phyloP scores from a whole-genome alignment of 2,113 vertebrate genomes.

The Procavia capensis region DNA sequence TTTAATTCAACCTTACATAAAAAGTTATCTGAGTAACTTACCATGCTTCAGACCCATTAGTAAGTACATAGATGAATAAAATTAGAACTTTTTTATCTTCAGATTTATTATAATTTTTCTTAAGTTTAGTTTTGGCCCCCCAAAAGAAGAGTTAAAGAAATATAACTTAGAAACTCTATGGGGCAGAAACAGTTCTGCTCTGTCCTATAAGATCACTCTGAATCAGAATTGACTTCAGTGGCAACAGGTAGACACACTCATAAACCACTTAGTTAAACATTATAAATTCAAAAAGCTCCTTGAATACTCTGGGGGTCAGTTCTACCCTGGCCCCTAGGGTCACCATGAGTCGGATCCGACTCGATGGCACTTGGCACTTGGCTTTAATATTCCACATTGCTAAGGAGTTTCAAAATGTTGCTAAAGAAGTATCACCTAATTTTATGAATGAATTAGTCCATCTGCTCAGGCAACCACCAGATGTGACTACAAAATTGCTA shows the following conservation, averaged over 20 bases:
- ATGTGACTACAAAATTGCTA: too few relatives aligned
- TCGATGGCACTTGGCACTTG: too few relatives aligned
- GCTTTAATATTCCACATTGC: not conserved
- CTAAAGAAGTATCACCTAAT: accelerated
- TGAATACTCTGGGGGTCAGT: too few relatives aligned
- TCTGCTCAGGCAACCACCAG: not conserved
- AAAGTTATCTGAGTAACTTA: not conserved
- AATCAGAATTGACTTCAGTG: too few relatives aligned
- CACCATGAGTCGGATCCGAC: too few relatives aligned
- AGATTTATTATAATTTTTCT: not conserved
- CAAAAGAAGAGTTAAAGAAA: not conserved
- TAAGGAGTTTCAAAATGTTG: not conserved
- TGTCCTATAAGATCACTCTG: too few relatives aligned
- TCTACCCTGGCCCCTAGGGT: too few relatives aligned
- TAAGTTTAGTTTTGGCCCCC: not conserved
- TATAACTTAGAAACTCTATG: not conserved
- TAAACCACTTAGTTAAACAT: not conserved
- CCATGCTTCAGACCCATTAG: not conserved
- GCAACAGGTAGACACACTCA: too few relatives aligned
- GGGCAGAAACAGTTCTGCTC: too few relatives aligned
- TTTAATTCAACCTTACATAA: not conserved
- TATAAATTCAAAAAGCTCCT: not conserved
- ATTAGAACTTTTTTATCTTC: not conserved
- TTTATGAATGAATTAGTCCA: not conserved
- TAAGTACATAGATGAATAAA: accelerated